A percentile compares a stretch with the other conserved stretches of the same genome.
Evolutionary conservation across 2,888 invertebrate species (phyloP).

Genomic region (Tuta absoluta): DNA sequence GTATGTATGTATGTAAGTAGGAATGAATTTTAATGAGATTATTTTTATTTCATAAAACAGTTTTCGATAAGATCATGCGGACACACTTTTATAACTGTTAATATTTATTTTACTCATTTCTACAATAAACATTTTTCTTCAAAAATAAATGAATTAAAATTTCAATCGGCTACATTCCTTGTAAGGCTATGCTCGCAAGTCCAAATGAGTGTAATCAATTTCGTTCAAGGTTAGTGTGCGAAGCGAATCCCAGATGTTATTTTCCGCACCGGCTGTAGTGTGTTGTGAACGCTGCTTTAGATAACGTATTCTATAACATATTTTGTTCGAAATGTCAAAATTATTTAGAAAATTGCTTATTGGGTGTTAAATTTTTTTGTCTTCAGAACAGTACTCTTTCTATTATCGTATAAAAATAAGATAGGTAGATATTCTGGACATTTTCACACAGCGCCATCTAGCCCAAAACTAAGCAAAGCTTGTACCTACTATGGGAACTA

Average conservation of each 20-base stretch:
- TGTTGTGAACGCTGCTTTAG: not conserved
- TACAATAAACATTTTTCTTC: not conserved
- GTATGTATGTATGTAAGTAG: too few relatives aligned
- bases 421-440: too few relatives aligned
- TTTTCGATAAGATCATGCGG: not conserved
- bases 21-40: not conserved
- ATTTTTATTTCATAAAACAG: not conserved
- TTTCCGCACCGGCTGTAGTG: not conserved
- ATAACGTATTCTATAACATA: not conserved
- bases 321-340: not conserved
- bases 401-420: too few relatives aligned
- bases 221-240: constrained; percentile 1
- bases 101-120: not conserved
- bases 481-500: too few relatives aligned
- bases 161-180: not conserved
- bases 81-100: not conserved
- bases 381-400: too few relatives aligned
- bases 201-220: constrained; percentile 2
- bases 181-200: not conserved
- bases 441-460: too few relatives aligned
- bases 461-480: too few relatives aligned
- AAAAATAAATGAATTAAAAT: not conserved
- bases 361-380: too few relatives aligned
- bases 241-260: not conserved
- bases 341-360: not conserved